A percentile compares a stretch with the other conserved stretches of the same genome.
Evolutionary conservation across 2,888 invertebrate species (phyloP).

Genomic region (Hydriomena furcata): DNA sequence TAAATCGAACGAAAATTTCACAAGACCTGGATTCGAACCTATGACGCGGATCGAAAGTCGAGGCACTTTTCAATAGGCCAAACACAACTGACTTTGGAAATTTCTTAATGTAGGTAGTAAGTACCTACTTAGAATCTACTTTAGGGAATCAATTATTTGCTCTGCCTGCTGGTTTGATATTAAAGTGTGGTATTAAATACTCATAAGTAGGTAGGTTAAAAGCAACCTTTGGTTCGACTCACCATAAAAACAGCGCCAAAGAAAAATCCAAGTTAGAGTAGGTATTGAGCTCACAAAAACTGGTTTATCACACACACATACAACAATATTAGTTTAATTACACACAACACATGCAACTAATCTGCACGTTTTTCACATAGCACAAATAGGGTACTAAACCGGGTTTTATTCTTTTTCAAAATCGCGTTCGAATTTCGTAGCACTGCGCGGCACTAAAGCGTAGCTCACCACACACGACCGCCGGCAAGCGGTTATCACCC

Average conservation of each 20-base stretch:
- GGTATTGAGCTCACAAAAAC: conserved; percentile 57
- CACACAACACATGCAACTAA: conserved; percentile 44
- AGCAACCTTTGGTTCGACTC: conserved; percentile 53
- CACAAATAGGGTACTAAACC: conserved; percentile 45
- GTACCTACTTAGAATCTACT: no score
- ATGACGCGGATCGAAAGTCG: no score
- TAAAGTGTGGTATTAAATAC: not conserved
- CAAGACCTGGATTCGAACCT: no score
- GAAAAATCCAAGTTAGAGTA: conserved; percentile 63
- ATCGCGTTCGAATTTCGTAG: conserved; percentile 42
- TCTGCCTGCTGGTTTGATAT: no score
- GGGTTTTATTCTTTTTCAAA: conserved; percentile 36
- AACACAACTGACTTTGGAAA: no score
- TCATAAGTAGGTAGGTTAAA: conserved; percentile 10
- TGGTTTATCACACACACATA: conserved; percentile 64
- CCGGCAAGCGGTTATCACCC: conserved; percentile 61
- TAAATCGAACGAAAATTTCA: no score
- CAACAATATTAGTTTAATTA: conserved; percentile 43
- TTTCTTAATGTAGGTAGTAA: no score
- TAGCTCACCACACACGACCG: conserved; percentile 46
- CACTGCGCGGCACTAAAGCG: conserved; percentile 58
- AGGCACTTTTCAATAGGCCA: no score
- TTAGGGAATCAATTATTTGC: no score
- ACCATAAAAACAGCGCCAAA: conserved; percentile 67
- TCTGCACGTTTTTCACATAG: conserved; percentile 31